Conservation (phyloP, 2,888 invertebrate species). For the Lysandra bellargus region DNA sequence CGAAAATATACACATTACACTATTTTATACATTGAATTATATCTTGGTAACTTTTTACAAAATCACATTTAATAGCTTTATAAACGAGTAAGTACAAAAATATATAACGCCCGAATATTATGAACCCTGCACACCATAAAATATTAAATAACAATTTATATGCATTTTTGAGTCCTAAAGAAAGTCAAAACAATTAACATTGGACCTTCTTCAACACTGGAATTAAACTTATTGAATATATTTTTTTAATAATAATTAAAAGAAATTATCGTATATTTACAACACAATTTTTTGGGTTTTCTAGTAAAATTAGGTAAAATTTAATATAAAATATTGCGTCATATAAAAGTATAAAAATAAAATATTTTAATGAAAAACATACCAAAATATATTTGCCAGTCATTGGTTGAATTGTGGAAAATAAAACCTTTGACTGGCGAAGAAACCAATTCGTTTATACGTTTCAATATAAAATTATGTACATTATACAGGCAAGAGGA, state of each 20-base stretch:
- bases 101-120: not conserved
- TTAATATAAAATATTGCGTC: not conserved
- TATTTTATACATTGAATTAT: slow-evolving; percentile 7
- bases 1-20: not conserved
- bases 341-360: not conserved
- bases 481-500: not conserved
- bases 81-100: slow-evolving; percentile 20
- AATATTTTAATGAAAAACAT: not conserved
- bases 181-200: not conserved
- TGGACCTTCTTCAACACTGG: not conserved
- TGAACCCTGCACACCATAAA: slow-evolving; percentile 13
- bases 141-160: slow-evolving; percentile 27
- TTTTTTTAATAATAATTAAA: not conserved
- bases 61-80: slow-evolving; percentile 27
- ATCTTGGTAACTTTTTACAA: slow-evolving; percentile 28
- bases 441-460: not conserved
- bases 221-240: not conserved
- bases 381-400: not conserved
- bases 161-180: not conserved
- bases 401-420: not conserved
- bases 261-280: not conserved
- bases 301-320: not conserved
- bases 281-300: not conserved
- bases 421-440: not conserved
- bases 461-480: not conserved